Evolutionary conservation across 2,888 invertebrate genomes (phyloP).

Genomic region (Drosophila pseudotalamancana): DNA sequence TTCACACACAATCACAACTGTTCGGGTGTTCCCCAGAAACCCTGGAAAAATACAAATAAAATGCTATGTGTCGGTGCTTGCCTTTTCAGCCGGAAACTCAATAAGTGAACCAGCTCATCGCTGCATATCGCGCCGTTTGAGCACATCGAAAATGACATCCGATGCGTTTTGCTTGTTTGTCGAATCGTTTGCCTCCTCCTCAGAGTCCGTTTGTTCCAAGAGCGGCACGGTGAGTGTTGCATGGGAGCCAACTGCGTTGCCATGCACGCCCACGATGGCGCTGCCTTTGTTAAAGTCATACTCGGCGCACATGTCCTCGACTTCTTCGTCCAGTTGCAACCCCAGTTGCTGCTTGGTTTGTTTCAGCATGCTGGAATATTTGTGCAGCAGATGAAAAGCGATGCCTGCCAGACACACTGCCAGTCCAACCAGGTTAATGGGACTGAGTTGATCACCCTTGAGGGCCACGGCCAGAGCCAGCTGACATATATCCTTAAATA

Average conservation of each 20-base stretch:
- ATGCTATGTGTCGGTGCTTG: slow-evolving; percentile 1
- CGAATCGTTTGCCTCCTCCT: slow-evolving; percentile 81
- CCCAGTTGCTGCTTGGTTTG: slow-evolving; percentile 63
- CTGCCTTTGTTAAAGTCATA: slow-evolving; percentile 54
- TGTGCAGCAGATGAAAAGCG: slow-evolving; percentile 91
- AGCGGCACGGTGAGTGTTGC: slow-evolving; percentile 81
- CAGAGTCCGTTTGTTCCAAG: slow-evolving; percentile 82
- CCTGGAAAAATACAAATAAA: neutral
- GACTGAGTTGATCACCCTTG: slow-evolving; percentile 93
- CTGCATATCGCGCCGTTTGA: slow-evolving; percentile 85
- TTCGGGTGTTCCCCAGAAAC: slow-evolving; percentile 5
- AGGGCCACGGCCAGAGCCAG: slow-evolving; percentile 94
- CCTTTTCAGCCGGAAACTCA: neutral
- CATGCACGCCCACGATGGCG: slow-evolving; percentile 36
- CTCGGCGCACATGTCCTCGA: slow-evolving; percentile 62
- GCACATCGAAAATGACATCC: slow-evolving; percentile 86
- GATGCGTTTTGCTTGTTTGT: slow-evolving; percentile 85
- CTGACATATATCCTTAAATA: slow-evolving; percentile 98
- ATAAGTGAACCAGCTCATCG: slow-evolving; percentile 64
- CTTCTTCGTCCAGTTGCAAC: slow-evolving; percentile 56
- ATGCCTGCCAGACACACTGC: slow-evolving; percentile 95
- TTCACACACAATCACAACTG: slow-evolving; percentile 22
- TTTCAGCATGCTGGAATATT: slow-evolving; percentile 84
- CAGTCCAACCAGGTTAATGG: slow-evolving; percentile 93
- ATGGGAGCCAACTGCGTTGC: slow-evolving; percentile 52